Conservation (phyloP, 2,113 vertebrate species). For the Eptatretus burgeri region DNA sequence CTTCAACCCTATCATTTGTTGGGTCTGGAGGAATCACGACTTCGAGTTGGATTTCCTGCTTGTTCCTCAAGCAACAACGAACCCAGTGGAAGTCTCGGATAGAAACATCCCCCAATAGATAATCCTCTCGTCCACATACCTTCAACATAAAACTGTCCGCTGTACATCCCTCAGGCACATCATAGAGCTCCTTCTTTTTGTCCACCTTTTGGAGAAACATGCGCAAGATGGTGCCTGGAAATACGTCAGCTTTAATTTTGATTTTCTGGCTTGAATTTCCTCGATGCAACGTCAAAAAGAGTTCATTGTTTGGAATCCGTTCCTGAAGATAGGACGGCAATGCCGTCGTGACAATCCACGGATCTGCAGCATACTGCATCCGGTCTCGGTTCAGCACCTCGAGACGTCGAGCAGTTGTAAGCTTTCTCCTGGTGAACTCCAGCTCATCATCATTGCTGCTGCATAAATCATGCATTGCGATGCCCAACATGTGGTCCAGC, state of each 20-base stretch:
- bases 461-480: constrained; percentile 16
- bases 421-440: constrained; percentile 22
- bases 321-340: constrained; percentile 15
- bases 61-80: constrained; percentile 20
- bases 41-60: constrained; percentile 18
- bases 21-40: constrained; percentile 16
- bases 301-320: constrained; percentile 12
- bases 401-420: constrained; percentile 17
- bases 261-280: constrained; percentile 15
- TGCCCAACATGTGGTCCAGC: constrained; percentile 19
- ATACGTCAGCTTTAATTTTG: constrained; percentile 12
- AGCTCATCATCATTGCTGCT: constrained; percentile 19
- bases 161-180: constrained; percentile 9
- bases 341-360: constrained; percentile 17
- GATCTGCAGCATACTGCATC: constrained; percentile 19
- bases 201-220: constrained; percentile 13
- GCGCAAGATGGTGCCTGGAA: constrained; percentile 14
- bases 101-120: constrained; percentile 15
- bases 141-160: constrained; percentile 17
- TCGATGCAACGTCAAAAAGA: constrained; percentile 17
- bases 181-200: constrained; percentile 7
- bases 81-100: constrained; percentile 23
- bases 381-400: constrained; percentile 17
- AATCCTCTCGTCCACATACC: constrained; percentile 25
- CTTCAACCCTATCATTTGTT: constrained; percentile 13